phyloP scores from a whole-genome alignment of 2,888 invertebrate species.

The Brenthis ino region DNA sequence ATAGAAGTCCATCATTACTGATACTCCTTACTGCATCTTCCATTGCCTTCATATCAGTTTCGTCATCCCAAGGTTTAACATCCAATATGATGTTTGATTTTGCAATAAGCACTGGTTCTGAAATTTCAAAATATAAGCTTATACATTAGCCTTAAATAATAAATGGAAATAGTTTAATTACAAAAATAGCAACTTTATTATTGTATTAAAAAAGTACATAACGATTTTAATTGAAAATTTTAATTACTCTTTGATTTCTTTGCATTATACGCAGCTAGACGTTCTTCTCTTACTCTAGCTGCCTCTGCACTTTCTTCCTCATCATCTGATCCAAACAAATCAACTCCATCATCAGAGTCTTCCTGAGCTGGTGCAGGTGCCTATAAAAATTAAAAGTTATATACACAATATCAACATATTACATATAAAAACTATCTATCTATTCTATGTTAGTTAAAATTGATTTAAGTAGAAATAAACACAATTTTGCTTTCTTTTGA shows the following conservation, averaged over 20 bases:
- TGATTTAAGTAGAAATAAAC: background rate
- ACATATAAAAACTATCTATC: conserved; percentile 1
- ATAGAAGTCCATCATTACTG: conserved; percentile 91
- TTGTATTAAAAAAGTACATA: background rate
- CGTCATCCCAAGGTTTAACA: conserved; percentile 96
- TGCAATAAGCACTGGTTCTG: conserved; percentile 93
- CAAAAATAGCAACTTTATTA: background rate
- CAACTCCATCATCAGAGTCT: conserved; percentile 89
- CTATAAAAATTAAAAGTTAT: conserved; percentile 41
- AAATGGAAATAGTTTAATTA: background rate
- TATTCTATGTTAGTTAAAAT: background rate
- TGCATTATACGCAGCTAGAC: conserved; percentile 93
- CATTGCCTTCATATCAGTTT: conserved; percentile 94
- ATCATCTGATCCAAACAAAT: conserved; percentile 90
- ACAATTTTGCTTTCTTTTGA: too few species aligned
- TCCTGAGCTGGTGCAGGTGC: conserved; percentile 52
- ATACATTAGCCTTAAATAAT: too few species aligned
- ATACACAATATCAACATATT: conserved; percentile 3
- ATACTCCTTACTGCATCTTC: conserved; percentile 91
- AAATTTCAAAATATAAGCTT: conserved; percentile 30
- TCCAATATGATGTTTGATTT: conserved; percentile 97
- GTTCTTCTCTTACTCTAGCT: conserved; percentile 89
- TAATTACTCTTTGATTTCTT: conserved; percentile 93
- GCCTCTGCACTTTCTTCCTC: conserved; percentile 90
- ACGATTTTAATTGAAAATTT: background rate